These are phyloP conservation scores for Tapirus terrestris DNA, from an alignment of 2,113 vertebrate species.

Conservation along the genomic window DNA sequence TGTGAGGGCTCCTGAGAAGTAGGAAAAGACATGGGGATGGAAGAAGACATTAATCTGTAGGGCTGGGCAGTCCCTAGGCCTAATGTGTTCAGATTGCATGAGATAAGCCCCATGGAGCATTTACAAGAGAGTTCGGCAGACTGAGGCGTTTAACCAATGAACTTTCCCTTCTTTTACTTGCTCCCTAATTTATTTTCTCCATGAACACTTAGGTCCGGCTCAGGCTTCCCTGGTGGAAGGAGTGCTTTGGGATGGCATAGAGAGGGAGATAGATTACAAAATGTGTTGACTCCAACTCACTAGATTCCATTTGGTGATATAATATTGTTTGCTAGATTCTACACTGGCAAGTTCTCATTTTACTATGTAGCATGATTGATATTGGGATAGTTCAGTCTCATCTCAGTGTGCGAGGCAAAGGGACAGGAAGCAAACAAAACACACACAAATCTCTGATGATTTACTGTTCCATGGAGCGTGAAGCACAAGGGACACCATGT, in stretches of 20 bases:
- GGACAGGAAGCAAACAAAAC: not conserved
- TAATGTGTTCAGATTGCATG: not conserved
- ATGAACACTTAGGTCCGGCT: not conserved
- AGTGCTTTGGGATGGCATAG: not conserved
- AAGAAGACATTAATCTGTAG: not conserved
- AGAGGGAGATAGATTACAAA: not conserved
- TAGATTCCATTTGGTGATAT: not conserved
- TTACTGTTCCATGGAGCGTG: not conserved
- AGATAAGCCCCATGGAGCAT: not conserved
- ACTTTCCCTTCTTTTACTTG: not conserved
- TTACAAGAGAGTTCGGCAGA: not conserved
- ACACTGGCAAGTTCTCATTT: not conserved
- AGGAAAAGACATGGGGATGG: not conserved
- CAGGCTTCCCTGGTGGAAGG: not conserved
- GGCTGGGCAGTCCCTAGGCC: not conserved
- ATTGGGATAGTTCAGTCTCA: not conserved
- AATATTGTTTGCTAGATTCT: not conserved
- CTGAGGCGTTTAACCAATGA: not conserved
- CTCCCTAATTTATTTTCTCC: not conserved
- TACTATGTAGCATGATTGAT: not conserved
- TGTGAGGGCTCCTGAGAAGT: not conserved
- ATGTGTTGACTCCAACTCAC: not conserved
- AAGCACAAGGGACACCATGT: rapidly evolving
- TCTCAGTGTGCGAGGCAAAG: not conserved
- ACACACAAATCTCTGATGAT: not conserved